These are phyloP conservation scores for Orthonyx spaldingii DNA, from an alignment of 2,113 vertebrate species.

Conservation along the genomic window DNA sequence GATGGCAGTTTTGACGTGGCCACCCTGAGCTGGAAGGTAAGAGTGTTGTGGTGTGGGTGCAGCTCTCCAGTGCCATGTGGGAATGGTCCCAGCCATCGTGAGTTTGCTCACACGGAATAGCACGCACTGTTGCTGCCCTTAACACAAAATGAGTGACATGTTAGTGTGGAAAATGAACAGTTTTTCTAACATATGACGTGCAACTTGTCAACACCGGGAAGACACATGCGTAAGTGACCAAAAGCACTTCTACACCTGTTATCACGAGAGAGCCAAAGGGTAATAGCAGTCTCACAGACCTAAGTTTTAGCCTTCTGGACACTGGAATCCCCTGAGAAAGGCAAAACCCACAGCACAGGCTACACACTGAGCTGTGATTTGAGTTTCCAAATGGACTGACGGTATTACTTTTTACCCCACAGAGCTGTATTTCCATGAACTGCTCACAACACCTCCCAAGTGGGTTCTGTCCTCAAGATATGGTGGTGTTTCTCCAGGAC, in stretches of 20 bases:
- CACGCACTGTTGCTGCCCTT: not conserved
- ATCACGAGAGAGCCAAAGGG: not conserved
- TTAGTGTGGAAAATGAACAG: not conserved
- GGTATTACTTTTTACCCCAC: not conserved
- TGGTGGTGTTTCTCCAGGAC: not conserved
- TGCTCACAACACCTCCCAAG: not conserved
- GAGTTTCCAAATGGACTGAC: not conserved
- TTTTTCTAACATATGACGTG: not conserved
- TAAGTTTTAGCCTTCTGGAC: not conserved
- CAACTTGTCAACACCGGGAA: not conserved
- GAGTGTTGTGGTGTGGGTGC: rapidly evolving
- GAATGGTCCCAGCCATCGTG: rapidly evolving
- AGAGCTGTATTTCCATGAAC: not conserved
- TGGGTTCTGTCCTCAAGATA: rapidly evolving
- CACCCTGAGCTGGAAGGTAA: not conserved
- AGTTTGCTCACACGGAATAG: rapidly evolving
- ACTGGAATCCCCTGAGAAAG: not conserved
- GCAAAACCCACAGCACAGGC: not conserved
- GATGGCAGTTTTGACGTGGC: rapidly evolving
- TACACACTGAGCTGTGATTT: not conserved
- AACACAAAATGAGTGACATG: rapidly evolving
- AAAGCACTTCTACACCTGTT: not conserved
- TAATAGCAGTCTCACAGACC: not conserved
- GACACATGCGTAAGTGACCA: not conserved
- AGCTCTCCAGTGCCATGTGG: rapidly evolving